Percentiles rank a stretch among this genome's conserved stretches.
Evolutionary conservation across 2,888 invertebrate species (phyloP).

Genomic region (Rotaria socialis): DNA sequence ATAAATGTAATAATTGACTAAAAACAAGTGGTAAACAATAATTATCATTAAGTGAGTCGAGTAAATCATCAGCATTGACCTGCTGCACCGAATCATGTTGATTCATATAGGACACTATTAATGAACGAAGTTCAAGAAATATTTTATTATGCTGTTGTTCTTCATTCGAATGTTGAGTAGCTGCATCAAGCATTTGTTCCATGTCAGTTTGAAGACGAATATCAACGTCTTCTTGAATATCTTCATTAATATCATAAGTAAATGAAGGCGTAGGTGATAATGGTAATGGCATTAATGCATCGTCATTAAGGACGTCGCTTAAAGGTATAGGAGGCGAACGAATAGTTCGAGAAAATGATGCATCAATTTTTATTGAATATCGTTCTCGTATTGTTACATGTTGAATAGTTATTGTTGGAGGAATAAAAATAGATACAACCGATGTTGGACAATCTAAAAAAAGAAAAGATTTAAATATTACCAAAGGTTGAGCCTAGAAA

Average conservation of each 20-base stretch:
- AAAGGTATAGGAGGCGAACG: background rate
- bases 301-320: background rate
- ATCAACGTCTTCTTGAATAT: background rate
- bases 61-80: background rate
- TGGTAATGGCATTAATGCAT: background rate
- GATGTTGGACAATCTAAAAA: background rate
- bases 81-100: background rate
- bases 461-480: no score
- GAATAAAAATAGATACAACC: background rate
- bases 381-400: background rate
- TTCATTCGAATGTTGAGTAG: background rate
- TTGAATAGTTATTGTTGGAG: background rate
- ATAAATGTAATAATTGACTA: constrained; percentile 13
- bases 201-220: background rate
- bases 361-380: background rate
- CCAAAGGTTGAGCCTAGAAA: no score
- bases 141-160: constrained; percentile 10
- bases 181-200: constrained; percentile 1
- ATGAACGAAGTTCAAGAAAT: constrained; percentile 9
- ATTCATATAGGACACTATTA: background rate
- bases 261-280: background rate
- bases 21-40: background rate
- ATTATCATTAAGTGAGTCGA: background rate
- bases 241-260: background rate
- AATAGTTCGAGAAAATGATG: background rate